phyloP scores from a whole-genome alignment of 2,113 vertebrate genomes.

The Gulo gulo region DNA sequence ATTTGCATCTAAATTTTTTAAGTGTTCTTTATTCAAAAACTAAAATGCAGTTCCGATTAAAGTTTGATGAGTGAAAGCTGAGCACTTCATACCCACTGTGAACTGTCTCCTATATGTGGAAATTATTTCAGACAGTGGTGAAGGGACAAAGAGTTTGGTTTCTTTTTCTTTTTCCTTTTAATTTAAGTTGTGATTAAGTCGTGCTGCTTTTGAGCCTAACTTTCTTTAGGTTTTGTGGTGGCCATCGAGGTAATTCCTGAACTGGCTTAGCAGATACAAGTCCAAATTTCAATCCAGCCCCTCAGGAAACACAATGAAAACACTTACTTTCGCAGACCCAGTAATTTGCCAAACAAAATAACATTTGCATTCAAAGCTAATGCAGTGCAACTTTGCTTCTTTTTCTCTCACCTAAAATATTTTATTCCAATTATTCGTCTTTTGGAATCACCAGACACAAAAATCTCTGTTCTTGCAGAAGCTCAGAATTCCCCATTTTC shows the following conservation, averaged over 20 bases:
- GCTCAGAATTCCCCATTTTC: background rate
- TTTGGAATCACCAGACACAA: conserved; percentile 67
- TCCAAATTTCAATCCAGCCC: conserved; percentile 67
- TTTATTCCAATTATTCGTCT: conserved; percentile 66
- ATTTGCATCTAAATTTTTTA: conserved; percentile 99
- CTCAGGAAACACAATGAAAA: conserved; percentile 63
- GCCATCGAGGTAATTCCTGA: conserved; percentile 71
- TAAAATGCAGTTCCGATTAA: conserved; percentile 97
- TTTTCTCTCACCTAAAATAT: conserved; percentile 65
- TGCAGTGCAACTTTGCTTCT: background rate
- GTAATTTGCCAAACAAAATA: conserved; percentile 79
- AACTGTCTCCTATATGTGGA: conserved; percentile 91
- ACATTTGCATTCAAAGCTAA: conserved; percentile 65
- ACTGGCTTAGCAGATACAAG: conserved; percentile 57
- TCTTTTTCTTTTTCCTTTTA: background rate
- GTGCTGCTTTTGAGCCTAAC: conserved; percentile 79
- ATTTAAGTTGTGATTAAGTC: conserved; percentile 81
- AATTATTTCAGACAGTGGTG: conserved; percentile 95
- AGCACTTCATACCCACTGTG: conserved; percentile 88
- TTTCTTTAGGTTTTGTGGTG: conserved; percentile 74
- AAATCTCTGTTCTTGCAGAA: conserved; percentile 34
- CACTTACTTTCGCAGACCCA: conserved; percentile 40
- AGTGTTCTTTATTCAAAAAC: conserved; percentile 99
- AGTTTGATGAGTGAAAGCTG: conserved; percentile 99
- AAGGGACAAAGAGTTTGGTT: conserved; percentile 85